A percentile compares a stretch with the other conserved stretches of the same genome.
phyloP scores from a whole-genome alignment of 1,140 invertebrate species.

The Himalopsyche phryganea region DNA sequence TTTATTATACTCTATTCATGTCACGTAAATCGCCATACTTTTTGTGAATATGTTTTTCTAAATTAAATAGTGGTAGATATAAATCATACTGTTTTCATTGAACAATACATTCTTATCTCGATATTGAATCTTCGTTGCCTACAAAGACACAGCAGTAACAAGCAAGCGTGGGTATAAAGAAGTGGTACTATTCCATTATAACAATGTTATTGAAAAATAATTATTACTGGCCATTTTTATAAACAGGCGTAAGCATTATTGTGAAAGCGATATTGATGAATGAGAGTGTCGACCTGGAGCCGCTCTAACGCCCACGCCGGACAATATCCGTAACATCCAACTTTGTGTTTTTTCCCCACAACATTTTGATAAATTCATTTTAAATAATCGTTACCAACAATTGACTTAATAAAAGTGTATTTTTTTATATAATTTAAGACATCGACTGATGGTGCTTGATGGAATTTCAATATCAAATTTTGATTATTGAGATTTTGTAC shows the following conservation, averaged over 20 bases:
- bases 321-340: conserved; percentile 13
- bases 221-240: conserved; percentile 21
- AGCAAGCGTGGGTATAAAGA: conserved; percentile 10
- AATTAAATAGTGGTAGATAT: too few species aligned
- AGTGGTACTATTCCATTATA: conserved; percentile 10
- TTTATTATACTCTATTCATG: too few species aligned
- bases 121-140: conserved; percentile 20
- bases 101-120: conserved; percentile 5
- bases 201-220: conserved; percentile 33
- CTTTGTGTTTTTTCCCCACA: conserved; percentile 9
- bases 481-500: too few species aligned
- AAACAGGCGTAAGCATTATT: conserved; percentile 3
- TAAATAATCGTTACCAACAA: too few species aligned
- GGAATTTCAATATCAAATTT: too few species aligned
- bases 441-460: too few species aligned
- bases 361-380: neutral
- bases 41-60: too few species aligned
- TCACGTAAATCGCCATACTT: too few species aligned
- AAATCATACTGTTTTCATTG: neutral
- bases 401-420: too few species aligned
- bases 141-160: conserved; percentile 7
- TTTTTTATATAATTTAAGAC: too few species aligned
- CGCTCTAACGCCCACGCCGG: conserved; percentile 22
- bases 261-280: conserved; percentile 29
- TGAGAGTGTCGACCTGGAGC: conserved; percentile 1